Evolutionary conservation across 2,888 invertebrate species (phyloP).

Genomic region (Lacanobia oleracea): DNA sequence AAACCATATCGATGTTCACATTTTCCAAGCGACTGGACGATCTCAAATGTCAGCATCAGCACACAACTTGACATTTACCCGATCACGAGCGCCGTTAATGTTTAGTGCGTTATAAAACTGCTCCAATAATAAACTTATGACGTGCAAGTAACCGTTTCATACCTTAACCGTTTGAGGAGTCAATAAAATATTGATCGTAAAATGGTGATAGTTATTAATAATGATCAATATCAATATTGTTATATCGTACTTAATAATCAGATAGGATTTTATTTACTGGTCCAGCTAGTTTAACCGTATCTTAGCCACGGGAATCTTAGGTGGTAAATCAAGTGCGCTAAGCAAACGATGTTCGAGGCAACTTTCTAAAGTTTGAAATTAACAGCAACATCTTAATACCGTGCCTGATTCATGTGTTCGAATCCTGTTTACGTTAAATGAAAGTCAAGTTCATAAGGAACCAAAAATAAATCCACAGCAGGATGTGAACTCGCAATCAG

Average conservation of each 20-base stretch:
- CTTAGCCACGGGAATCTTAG: background rate
- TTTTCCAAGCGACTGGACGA: conserved; percentile 68
- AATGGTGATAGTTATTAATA: conserved; percentile 39
- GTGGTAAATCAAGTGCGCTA: conserved; percentile 9
- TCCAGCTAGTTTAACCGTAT: conserved; percentile 18
- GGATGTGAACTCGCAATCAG: conserved; percentile 38
- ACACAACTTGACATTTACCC: conserved; percentile 77
- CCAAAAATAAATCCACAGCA: conserved; percentile 41
- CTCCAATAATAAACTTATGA: conserved; percentile 66
- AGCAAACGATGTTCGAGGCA: conserved; percentile 1
- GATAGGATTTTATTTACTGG: conserved; percentile 10
- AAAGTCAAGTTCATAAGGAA: conserved; percentile 46
- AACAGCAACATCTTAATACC: conserved; percentile 11
- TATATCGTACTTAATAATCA: conserved; percentile 39
- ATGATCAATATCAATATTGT: conserved; percentile 39
- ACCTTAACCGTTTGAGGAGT: conserved; percentile 51
- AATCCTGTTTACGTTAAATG: conserved; percentile 30
- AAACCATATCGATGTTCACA: conserved; percentile 54
- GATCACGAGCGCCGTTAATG: conserved; percentile 78
- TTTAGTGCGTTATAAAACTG: conserved; percentile 70
- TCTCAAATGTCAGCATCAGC: conserved; percentile 83
- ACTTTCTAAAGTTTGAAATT: conserved; percentile 10
- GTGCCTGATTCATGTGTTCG: conserved; percentile 10
- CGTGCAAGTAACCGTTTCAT: conserved; percentile 61
- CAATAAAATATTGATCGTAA: conserved; percentile 51